A percentile compares a stretch with the other conserved stretches of the same genome.
Conservation (phyloP, 2,113 vertebrate genomes). For the Pungitius pungitius region DNA sequence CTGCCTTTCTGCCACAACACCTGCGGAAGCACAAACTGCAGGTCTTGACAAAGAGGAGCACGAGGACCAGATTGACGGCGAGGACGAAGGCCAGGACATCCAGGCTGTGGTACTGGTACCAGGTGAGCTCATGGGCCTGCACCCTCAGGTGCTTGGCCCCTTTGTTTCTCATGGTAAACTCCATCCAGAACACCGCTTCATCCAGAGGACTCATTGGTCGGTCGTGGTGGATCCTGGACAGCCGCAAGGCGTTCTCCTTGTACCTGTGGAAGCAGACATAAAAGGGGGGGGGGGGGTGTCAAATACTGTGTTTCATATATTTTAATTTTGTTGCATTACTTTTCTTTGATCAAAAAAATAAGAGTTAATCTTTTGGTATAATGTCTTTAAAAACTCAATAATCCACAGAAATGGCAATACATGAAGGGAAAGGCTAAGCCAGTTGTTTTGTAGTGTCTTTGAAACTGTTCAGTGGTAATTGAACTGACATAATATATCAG, state of each 20-base stretch:
- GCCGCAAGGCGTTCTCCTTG: conserved; percentile 83
- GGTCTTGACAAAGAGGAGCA: conserved; percentile 76
- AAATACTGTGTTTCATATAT: conserved; percentile 10
- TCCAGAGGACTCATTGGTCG: conserved; percentile 85
- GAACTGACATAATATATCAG: not conserved
- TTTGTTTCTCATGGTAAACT: conserved; percentile 91
- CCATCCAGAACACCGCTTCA: conserved; percentile 90
- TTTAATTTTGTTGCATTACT: too few relatives aligned
- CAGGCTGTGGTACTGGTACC: conserved; percentile 90
- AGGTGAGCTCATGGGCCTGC: conserved; percentile 86
- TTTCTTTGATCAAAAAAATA: not conserved
- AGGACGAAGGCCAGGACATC: conserved; percentile 86
- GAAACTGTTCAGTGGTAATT: not conserved
- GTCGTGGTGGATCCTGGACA: conserved; percentile 89
- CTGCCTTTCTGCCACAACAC: conserved; percentile 52
- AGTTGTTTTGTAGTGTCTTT: not conserved
- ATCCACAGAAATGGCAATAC: too few relatives aligned
- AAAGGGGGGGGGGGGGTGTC: not conserved
- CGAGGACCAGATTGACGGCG: conserved; percentile 42
- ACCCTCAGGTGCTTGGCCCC: conserved; percentile 87
- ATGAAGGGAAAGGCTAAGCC: too few relatives aligned
- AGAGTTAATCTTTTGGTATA: too few relatives aligned
- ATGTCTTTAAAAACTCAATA: too few relatives aligned
- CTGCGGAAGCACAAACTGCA: conserved; percentile 75
- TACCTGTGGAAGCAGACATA: conserved; percentile 72